Conservation (phyloP, 2,797 vertebrate species). For the Chrosomus eos region DNA sequence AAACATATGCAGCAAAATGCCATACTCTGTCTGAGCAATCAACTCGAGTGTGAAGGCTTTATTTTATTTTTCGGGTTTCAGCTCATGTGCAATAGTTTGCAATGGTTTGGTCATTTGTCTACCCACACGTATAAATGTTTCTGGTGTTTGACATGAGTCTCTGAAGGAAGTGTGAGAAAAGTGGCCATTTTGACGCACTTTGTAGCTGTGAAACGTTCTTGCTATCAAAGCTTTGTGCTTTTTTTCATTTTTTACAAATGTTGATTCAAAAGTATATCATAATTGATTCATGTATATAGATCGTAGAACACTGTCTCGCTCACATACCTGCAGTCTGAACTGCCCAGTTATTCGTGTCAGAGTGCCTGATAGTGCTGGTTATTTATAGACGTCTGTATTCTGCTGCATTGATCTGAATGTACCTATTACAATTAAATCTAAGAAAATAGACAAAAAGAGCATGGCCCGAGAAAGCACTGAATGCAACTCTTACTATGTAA, state of each 20-base stretch:
- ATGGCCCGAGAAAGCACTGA: slow-evolving; percentile 75
- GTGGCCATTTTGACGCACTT: neutral
- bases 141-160: neutral
- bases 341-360: slow-evolving; percentile 54
- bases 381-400: slow-evolving; percentile 62
- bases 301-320: slow-evolving; percentile 11
- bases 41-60: neutral
- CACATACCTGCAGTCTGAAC: slow-evolving; percentile 46
- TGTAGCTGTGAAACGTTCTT: neutral
- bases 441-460: slow-evolving; percentile 63
- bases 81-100: slow-evolving; percentile 43
- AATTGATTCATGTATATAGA: slow-evolving; percentile 4
- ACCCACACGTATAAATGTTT: neutral
- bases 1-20: slow-evolving; percentile 41
- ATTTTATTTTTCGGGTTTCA: neutral
- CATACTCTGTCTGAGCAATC: slow-evolving; percentile 28
- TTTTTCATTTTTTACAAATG: neutral
- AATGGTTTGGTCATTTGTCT: slow-evolving; percentile 7
- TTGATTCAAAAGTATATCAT: neutral
- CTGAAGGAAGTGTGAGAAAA: neutral
- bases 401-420: slow-evolving; percentile 70
- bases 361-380: slow-evolving; percentile 63
- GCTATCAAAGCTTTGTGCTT: neutral
- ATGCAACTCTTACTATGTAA: slow-evolving; percentile 81
- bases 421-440: slow-evolving; percentile 43